phyloP scores from a whole-genome alignment of 1,140 invertebrate species.

The Listronotus oregonensis region DNA sequence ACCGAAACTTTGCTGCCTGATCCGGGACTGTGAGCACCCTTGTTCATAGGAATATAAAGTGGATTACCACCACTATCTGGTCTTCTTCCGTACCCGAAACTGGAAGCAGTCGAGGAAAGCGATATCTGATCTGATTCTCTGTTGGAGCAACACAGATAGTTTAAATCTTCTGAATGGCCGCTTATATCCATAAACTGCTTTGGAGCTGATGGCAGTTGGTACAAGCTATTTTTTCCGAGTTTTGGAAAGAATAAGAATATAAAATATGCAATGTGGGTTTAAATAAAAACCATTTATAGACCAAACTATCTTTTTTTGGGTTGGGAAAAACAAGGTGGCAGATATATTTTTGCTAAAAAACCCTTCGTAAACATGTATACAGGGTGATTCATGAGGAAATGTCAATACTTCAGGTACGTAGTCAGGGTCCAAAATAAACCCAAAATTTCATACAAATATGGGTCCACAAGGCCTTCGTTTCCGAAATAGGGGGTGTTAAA shows the following conservation, averaged over 20 bases:
- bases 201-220: conserved; percentile 62
- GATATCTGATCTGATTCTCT: conserved; percentile 57
- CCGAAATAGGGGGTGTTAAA: too few relatives aligned
- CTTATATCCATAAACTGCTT: conserved; percentile 62
- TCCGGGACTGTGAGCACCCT: conserved; percentile 55
- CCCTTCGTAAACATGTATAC: too few relatives aligned
- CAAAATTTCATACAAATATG: too few relatives aligned
- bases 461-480: too few relatives aligned
- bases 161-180: conserved; percentile 63
- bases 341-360: too few relatives aligned
- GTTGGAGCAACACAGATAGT: conserved; percentile 45
- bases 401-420: too few relatives aligned
- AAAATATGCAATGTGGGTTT: too few relatives aligned
- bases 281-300: too few relatives aligned
- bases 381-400: too few relatives aligned
- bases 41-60: conserved; percentile 56
- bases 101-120: conserved; percentile 56
- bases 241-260: conserved; percentile 55
- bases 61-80: conserved; percentile 54
- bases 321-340: too few relatives aligned
- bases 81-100: conserved; percentile 53
- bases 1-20: conserved; percentile 59
- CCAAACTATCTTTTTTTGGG: too few relatives aligned
- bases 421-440: too few relatives aligned
- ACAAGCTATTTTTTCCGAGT: conserved; percentile 64